Evolutionary conservation across 2,888 invertebrate species (phyloP), one percentile per base, ranked within the genome.

Genomic region (Cantharis flavilabris): DNA sequence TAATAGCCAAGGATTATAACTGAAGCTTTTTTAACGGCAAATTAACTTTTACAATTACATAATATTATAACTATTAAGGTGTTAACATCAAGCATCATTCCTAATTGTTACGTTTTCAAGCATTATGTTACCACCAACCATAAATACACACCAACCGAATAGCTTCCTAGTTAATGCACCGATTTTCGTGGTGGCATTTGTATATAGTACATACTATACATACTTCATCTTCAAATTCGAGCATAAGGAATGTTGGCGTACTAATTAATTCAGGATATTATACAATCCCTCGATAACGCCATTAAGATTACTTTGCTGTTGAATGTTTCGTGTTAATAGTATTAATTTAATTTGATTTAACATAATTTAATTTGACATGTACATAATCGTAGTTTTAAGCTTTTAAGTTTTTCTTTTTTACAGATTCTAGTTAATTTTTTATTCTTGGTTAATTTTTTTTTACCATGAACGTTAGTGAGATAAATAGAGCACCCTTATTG

Each of bases 271-370:
- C 63, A 62, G 72, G 72, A 71, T 75, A 75, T 72, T 69, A 76
- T 76, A 76, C 65, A 78, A 72, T 78, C 79, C 81, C 80, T 73
- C 70, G 73, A 72, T 74, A 73, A 74, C 76, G 75, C 75, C 74
- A 78, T 77, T 80, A 76, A 80, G 79, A 79, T 79, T 78, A 79
- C 81, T 82, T 82, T 83, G 82, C 81, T 83, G 83, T 83, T 82
- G 80, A 82, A 80, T 84, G 82, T 83, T 83, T 80, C 79, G 79
- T 82, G 81, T 83, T 83, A 76, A 80, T 82, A 80, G 77, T 64
- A 76, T 78, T 79, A 73, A 77, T 79, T 76, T 78, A 71, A 80
- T 80, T 80, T 77, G 78, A 74, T 76, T 78, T 79, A 77, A 76
- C 65, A 69, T 79, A 75, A 73, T 70, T 77, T 80, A 71, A 69